Evolutionary conservation across 2,888 invertebrate species (phyloP), one percentile per base, ranked within the genome.

Genomic region (Exocentrus adspersus): DNA sequence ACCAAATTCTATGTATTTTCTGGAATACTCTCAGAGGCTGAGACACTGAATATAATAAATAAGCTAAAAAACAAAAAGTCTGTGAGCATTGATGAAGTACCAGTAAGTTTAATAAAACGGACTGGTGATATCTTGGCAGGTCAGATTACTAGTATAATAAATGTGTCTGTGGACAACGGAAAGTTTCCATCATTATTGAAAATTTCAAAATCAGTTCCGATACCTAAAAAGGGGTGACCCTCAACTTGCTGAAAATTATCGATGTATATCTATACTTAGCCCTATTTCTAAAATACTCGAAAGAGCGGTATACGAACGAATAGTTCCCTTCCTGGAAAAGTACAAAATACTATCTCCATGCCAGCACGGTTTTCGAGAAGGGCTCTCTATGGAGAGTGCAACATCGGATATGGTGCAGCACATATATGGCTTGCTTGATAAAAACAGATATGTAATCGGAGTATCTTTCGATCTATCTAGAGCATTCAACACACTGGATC

Each of bases 241-340:
- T n/a, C 42, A 42, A 42, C n/a, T 45, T 28, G 30, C 46, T 14
- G 48, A 46, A 19, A 48, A 58, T 32, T 58, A 58, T 19, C 30
- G 48, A 37, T 46, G 46, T 12, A 58, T 58, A 32, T 19, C 58
- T 14, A 58, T 37, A 32, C 46, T 58, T 5, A 58, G 58, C 37
- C 46, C 58, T 14, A 45, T 57, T 12, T 30, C 37, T 21, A 58
- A 58, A 48, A 41, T 48, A 32, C 46, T 32, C 14, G 37, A 37
- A 37, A 37, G 37, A n/a, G 37, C 37, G n/a, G 12, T 37, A 2
- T 37, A 37, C 5, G 37, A 37, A 12, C 37, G 37, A 12, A 37
- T 37, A 2, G 37, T n/a, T 37, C 12, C n/a, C 2, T 37, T 12
- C 5, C 37, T 37, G 1, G 12, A n/a, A n/a, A 37, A 37, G 14